A percentile compares a stretch with the other conserved stretches of the same genome.
Evolutionary conservation across 2,888 invertebrate genomes (phyloP).

Genomic region (Eupithecia subumbrata): DNA sequence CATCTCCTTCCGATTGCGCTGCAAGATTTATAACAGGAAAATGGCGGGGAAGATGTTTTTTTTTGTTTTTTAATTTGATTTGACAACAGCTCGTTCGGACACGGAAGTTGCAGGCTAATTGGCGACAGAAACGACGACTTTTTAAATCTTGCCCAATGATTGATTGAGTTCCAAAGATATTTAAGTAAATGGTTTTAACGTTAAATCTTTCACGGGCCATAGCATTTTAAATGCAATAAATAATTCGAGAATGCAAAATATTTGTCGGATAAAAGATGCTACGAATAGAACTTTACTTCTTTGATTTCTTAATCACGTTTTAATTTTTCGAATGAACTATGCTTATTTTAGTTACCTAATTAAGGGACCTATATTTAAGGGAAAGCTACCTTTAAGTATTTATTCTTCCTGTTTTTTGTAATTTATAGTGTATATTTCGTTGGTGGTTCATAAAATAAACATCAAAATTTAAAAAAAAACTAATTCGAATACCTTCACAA

Average conservation of each 20-base stretch:
- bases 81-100: constrained; percentile 59
- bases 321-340: neutral
- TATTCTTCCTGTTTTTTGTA: too few species aligned
- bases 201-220: constrained; percentile 37
- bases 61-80: constrained; percentile 41
- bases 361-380: too few species aligned
- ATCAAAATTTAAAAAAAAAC: neutral
- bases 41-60: constrained; percentile 15
- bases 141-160: constrained; percentile 46
- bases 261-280: neutral
- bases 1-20: constrained; percentile 6
- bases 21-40: constrained; percentile 12
- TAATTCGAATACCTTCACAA: neutral
- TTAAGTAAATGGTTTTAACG: constrained; percentile 41
- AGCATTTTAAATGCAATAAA: constrained; percentile 32
- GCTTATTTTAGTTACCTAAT: too few species aligned
- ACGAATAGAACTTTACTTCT: neutral
- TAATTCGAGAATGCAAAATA: neutral
- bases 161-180: constrained; percentile 41
- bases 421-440: too few species aligned
- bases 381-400: too few species aligned
- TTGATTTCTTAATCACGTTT: neutral
- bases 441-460: too few species aligned
- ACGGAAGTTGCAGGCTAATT: constrained; percentile 72
- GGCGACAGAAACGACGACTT: constrained; percentile 59